Conservation (phyloP, 1,140 invertebrate genomes). For the Campoletis sonorensis region DNA sequence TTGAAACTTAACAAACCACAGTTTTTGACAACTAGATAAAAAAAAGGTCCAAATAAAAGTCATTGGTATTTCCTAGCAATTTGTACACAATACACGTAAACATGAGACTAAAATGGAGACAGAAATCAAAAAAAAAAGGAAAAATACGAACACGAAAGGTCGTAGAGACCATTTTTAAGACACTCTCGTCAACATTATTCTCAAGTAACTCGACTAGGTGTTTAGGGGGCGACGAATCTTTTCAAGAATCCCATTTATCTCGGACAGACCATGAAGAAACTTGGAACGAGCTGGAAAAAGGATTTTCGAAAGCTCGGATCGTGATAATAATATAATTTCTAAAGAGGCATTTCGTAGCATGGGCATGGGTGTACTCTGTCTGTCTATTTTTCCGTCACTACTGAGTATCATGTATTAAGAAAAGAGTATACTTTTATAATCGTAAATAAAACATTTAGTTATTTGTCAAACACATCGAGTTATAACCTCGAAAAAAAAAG, state of each 20-base stretch:
- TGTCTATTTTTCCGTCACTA: conserved; percentile 57
- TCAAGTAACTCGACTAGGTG: neutral
- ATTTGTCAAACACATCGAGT: neutral
- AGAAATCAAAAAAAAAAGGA: neutral
- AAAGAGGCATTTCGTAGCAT: conserved; percentile 66
- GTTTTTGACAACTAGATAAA: neutral
- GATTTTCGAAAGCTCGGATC: conserved; percentile 25
- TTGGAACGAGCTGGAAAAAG: conserved; percentile 19
- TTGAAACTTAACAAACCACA: neutral
- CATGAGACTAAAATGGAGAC: no score
- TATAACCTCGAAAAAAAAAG: neutral
- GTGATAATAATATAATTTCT: conserved; percentile 25
- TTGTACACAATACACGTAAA: no score
- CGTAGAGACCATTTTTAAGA: neutral
- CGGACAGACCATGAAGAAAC: neutral
- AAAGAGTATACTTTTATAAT: neutral
- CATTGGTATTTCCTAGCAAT: no score
- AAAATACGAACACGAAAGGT: neutral
- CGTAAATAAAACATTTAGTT: conserved; percentile 45
- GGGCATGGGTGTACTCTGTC: conserved; percentile 69
- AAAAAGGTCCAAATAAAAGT: neutral
- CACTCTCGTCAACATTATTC: neutral
- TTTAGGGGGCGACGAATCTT: neutral
- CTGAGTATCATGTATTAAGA: conserved; percentile 6
- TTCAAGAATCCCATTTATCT: conserved; percentile 10